Evolutionary conservation across 92 coral and sea anemone species (phyloP), one percentile per base, ranked within the genome.

Genomic region (Phenganax subtilis): DNA sequence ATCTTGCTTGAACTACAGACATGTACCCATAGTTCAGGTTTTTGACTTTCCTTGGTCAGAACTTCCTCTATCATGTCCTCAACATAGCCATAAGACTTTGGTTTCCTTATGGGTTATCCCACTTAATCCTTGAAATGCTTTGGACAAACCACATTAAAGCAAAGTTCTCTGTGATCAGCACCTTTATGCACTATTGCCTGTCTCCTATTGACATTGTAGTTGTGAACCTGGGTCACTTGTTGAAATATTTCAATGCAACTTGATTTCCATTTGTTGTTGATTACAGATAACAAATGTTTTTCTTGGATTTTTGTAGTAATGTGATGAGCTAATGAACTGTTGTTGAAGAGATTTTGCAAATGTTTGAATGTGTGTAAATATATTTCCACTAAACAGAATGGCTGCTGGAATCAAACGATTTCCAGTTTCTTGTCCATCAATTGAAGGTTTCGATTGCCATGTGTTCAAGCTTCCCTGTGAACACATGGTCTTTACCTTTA

Each of bases 191-290:
- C 25, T 20, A 20, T 20, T 20, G 25, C 25, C 25, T 20, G 25
- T 20, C 25, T 20, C 25, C 25, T 20, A 20, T 20, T 20, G 25
- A 20, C 25, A 20, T 20, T 20, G 25, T 20, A 20, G 25, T 20
- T 20, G 25, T 20, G 25, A 60, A 25, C 73, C 25, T 20, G 25
- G 25, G 25, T 20, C 25, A 20, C 72, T 56, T 31, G 16, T 7
- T 85, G 61, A 65, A 85, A 16, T 12, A 72, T 60, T 17, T 37
- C 12, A 27, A 6, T 63, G 51, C 57, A 57, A 51, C 81, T 85
- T 37, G 62, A 55, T 31, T 57, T 85, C 90, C 90, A 87, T n/a
- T 80, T 76, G 11, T 81, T 65, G 60, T 88, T 75, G 0, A 88
- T 17, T 0, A 82, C 89, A 6, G 91, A 89, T 17, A 88, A 76